phyloP scores from a whole-genome alignment of 2,113 vertebrate genomes.

The Sclerurus mexicanus region DNA sequence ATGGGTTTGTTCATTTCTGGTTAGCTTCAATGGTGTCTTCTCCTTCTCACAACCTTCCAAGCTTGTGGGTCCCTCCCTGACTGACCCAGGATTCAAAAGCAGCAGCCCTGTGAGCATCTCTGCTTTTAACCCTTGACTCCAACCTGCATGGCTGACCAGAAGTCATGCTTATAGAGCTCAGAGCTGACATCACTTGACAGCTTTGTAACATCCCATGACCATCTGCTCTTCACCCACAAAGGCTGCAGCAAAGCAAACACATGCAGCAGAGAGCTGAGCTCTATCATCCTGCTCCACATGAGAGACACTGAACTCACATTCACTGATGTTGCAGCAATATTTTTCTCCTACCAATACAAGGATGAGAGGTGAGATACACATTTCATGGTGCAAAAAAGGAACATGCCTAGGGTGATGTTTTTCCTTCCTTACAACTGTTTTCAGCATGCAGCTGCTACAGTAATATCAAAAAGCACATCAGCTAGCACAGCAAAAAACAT shows the following conservation, averaged over 20 bases:
- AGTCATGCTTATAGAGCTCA: neutral
- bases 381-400: neutral
- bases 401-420: conserved; percentile 10
- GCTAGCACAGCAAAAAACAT: conserved; percentile 35
- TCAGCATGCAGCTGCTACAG: conserved; percentile 37
- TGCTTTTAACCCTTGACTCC: neutral
- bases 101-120: accelerated
- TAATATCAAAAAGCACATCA: conserved; percentile 50
- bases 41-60: neutral
- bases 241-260: neutral
- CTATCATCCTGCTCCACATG: neutral
- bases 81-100: neutral
- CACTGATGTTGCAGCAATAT: neutral
- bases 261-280: neutral
- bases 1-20: neutral
- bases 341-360: neutral
- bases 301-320: neutral
- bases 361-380: neutral
- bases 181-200: neutral
- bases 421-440: conserved; percentile 24
- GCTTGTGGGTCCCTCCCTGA: accelerated
- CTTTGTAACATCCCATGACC: neutral
- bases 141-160: neutral
- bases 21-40: neutral
- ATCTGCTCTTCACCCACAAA: neutral